Evolutionary conservation across 2,888 invertebrate species (phyloP).

Genomic region (Acleris holmiana): DNA sequence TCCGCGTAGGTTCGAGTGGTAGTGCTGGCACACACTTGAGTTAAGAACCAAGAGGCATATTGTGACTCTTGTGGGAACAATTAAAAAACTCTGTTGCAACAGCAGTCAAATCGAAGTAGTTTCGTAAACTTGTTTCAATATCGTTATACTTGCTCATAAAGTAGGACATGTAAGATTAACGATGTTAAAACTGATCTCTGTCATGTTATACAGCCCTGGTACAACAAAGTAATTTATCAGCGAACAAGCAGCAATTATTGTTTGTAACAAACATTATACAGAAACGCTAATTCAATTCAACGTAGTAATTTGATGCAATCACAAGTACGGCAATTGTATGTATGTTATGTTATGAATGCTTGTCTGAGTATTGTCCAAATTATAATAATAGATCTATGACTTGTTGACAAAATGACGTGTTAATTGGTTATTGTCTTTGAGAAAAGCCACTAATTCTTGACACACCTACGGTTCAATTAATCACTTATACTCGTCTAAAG

Average conservation of each 20-base stretch:
- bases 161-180: slow-evolving; percentile 24
- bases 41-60: neutral
- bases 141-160: slow-evolving; percentile 1
- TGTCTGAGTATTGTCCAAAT: slow-evolving; percentile 30
- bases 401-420: slow-evolving; percentile 31
- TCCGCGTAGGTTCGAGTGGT: slow-evolving; percentile 10
- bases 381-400: slow-evolving; percentile 18
- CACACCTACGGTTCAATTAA: slow-evolving; percentile 27
- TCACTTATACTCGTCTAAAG: slow-evolving; percentile 32
- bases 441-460: slow-evolving; percentile 23
- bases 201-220: slow-evolving; percentile 21
- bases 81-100: neutral
- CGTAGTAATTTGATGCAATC: slow-evolving; percentile 24
- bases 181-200: slow-evolving; percentile 17
- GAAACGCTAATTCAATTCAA: slow-evolving; percentile 31
- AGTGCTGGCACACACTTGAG: neutral
- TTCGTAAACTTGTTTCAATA: slow-evolving; percentile 5
- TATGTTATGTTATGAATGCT: slow-evolving; percentile 23
- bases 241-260: slow-evolving; percentile 23
- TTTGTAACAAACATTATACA: slow-evolving; percentile 20
- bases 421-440: slow-evolving; percentile 33
- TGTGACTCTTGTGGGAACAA: neutral
- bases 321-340: slow-evolving; percentile 20
- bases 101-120: neutral
- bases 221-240: slow-evolving; percentile 16